A percentile compares a stretch with the other conserved stretches of the same genome.
Evolutionary conservation across 2,113 vertebrate genomes (phyloP).

Genomic region (Theristicus caerulescens): DNA sequence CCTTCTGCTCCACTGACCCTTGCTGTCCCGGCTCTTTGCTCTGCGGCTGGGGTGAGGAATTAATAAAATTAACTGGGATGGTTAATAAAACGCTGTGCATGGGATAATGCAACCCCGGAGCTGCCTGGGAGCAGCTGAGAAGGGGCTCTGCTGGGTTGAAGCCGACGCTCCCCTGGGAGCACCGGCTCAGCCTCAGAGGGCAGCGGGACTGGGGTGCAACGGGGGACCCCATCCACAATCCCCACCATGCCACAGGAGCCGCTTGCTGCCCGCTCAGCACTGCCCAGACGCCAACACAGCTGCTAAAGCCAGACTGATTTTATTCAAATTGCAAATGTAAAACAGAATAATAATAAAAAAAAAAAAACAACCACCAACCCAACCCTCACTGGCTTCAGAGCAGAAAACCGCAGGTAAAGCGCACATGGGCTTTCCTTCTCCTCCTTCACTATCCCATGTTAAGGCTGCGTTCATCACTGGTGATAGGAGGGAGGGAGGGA

Average conservation of each 20-base stretch:
- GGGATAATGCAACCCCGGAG: not conserved
- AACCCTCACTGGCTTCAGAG: not conserved
- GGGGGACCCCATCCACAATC: not conserved
- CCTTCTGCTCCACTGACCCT: constrained; percentile 27
- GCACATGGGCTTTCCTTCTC: not conserved
- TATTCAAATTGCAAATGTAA: constrained; percentile 54
- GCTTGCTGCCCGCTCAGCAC: not conserved
- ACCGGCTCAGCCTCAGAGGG: rapidly evolving
- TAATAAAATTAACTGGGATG: not conserved
- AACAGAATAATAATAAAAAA: constrained; percentile 14
- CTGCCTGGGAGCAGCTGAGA: not conserved
- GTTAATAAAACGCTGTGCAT: not conserved
- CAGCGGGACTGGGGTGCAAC: not conserved
- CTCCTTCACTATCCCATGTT: not conserved
- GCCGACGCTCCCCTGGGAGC: not conserved
- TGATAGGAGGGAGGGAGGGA: not conserved
- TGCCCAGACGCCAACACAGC: not conserved
- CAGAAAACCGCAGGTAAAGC: not conserved
- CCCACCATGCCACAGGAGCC: not conserved
- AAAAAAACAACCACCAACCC: not conserved
- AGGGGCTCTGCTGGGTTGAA: not conserved
- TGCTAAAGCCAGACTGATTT: constrained; percentile 45
- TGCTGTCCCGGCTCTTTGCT: not conserved
- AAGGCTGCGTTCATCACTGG: constrained; percentile 29
- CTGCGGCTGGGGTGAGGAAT: rapidly evolving